Percentiles rank a stretch among this genome's conserved stretches.
These are phyloP conservation scores for Danio jaintianensis DNA, from an alignment of 2,797 vertebrate species.

Conservation along the genomic window DNA sequence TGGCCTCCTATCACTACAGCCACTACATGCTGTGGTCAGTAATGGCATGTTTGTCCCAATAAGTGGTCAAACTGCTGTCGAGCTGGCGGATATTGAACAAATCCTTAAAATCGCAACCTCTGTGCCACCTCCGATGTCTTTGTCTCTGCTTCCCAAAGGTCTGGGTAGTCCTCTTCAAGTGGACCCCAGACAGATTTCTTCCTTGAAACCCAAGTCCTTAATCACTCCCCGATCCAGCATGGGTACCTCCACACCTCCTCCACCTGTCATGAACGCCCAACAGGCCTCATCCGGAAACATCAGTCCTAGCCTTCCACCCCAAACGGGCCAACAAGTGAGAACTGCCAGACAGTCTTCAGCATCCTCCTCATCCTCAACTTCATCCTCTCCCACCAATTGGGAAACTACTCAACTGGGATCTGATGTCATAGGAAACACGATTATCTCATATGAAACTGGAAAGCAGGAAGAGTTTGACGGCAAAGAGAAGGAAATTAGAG, in stretches of 20 bases:
- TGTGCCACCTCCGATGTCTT: conserved; percentile 84
- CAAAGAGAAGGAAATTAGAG: conserved; percentile 81
- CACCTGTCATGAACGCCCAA: conserved; percentile 88
- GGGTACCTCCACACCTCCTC: conserved; percentile 88
- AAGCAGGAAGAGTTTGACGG: conserved; percentile 74
- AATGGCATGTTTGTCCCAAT: conserved; percentile 88
- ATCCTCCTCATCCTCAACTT: conserved; percentile 71
- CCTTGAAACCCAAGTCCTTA: conserved; percentile 93
- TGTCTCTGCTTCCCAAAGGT: conserved; percentile 80
- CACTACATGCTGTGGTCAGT: conserved; percentile 90
- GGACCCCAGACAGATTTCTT: conserved; percentile 89
- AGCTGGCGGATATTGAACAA: conserved; percentile 95
- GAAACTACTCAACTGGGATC: conserved; percentile 59
- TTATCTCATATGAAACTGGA: conserved; percentile 59
- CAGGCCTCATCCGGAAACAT: conserved; percentile 92
- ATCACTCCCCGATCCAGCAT: conserved; percentile 88
- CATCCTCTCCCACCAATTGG: conserved; percentile 69
- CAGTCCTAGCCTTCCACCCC: conserved; percentile 90
- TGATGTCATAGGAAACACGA: conserved; percentile 47
- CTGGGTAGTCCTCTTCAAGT: conserved; percentile 71
- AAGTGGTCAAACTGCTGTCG: conserved; percentile 80
- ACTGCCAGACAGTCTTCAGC: conserved; percentile 76
- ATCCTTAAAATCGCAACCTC: conserved; percentile 93
- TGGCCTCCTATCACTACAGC: conserved; percentile 89
- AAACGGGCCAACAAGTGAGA: conserved; percentile 81